phyloP scores from a whole-genome alignment of 2,797 vertebrate species.

The Smutsia temminckii region DNA sequence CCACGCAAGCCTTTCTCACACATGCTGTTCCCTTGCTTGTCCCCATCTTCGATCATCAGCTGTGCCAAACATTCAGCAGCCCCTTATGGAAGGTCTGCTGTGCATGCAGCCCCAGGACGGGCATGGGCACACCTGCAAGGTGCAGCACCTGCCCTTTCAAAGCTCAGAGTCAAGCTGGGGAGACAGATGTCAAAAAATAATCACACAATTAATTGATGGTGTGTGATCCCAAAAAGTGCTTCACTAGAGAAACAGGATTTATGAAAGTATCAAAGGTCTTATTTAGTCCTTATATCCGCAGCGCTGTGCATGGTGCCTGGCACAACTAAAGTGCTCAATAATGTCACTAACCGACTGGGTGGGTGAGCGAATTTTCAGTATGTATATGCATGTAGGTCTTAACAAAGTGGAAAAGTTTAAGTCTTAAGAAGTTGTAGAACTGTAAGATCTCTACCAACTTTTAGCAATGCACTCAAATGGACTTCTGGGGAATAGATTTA shows the following conservation, averaged over 20 bases:
- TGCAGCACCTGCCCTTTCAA: neutral
- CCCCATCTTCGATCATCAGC: neutral
- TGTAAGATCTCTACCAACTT: neutral
- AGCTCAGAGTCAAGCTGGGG: neutral
- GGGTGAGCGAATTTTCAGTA: neutral
- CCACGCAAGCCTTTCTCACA: neutral
- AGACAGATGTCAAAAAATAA: neutral
- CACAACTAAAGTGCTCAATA: neutral
- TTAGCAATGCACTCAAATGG: neutral
- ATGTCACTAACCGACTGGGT: neutral
- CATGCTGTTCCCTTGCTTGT: neutral
- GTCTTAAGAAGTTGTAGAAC: neutral
- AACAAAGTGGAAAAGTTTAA: neutral
- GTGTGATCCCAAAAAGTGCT: neutral
- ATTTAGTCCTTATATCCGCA: neutral
- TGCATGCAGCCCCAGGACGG: rapidly evolving
- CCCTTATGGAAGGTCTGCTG: neutral
- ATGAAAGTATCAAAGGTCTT: neutral
- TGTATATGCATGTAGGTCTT: neutral
- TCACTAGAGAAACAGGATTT: neutral
- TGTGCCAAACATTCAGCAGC: neutral
- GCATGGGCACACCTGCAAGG: rapidly evolving
- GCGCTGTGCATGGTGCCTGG: neutral
- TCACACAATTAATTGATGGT: neutral
- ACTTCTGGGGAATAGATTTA: neutral